Evolutionary conservation across 2,797 vertebrate species (phyloP), one percentile per base, ranked within the genome.

Genomic region (Thaleichthys pacificus): DNA sequence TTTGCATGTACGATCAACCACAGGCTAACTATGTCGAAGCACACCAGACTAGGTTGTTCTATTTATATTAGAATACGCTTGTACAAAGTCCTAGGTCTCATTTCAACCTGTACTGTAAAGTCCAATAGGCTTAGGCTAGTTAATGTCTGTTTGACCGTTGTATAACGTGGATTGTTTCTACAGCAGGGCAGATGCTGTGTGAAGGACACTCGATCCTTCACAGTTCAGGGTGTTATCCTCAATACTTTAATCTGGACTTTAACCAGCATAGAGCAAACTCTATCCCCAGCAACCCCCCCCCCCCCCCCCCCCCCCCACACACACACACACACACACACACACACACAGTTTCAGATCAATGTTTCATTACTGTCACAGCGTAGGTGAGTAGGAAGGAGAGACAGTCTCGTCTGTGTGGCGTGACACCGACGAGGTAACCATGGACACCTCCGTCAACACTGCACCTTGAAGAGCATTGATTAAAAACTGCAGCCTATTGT

Each of bases 341-440:
- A 22, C 58, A 32, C 71, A 4, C 28, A 30, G 77, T 79, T 68
- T 85, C 19, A 26, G 26, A 91, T 91, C 77, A 90, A 91, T 86
- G 80, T 90, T 92, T 91, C 83, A 92, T 91, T 80, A 89, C 82
- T 79, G 71, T 58, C 84, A 85, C 86, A 87, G 87, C 86, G 88
- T 89, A 78, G 87, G 85, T 90, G 89, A 89, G 87, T 80, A 79
- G 80, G 72, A 71, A 80, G 79, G 77, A 83, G 72, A 71, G 22
- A 72, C 66, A 21, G 74, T 22, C 82, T 82, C 83, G 82, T 77
- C 78, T 71, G 71, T 69, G 75, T 68, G 74, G 76, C 73, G 81
- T 86, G 84, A 84, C 79, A 72, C 68, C 3, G 22, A 60, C 54
- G 15, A 24, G 61, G 91, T 92, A 78, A 83, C 90, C 89, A 91